These are phyloP conservation scores for Meda fulgida DNA, from an alignment of 2,797 vertebrate species.

Conservation along the genomic window DNA sequence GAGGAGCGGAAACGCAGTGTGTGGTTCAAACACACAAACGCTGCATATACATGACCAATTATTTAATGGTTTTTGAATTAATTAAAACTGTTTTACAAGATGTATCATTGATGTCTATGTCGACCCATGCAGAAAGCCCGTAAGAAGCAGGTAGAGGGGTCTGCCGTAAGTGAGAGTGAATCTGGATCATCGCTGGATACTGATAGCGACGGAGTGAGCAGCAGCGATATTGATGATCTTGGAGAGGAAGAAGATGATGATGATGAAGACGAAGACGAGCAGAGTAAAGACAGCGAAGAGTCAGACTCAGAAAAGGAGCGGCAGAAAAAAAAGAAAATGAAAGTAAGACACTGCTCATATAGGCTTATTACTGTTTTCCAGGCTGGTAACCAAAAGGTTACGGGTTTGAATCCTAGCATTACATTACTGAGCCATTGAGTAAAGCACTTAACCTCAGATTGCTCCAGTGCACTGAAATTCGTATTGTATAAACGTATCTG, in stretches of 20 bases:
- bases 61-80: neutral
- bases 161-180: constrained; percentile 91
- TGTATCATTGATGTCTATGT: constrained; percentile 32
- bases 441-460: constrained; percentile 12
- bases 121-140: constrained; percentile 82
- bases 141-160: constrained; percentile 88
- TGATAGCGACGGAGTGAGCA: constrained; percentile 94
- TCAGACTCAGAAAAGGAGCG: constrained; percentile 87
- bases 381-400: neutral
- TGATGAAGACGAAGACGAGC: constrained; percentile 89
- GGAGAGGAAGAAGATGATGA: constrained; percentile 93
- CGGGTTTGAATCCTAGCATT: neutral
- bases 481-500: neutral
- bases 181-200: constrained; percentile 93
- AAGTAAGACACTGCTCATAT: constrained; percentile 76
- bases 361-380: neutral
- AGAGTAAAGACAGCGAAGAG: constrained; percentile 88
- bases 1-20: neutral
- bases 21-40: neutral
- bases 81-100: neutral
- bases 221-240: constrained; percentile 94
- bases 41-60: neutral
- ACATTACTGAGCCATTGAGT: neutral
- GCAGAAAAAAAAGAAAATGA: constrained; percentile 86
- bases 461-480: neutral